Evolutionary conservation across 2,797 vertebrate species (phyloP), one percentile per base, ranked within the genome.

Genomic region (Brachymystax lenok): DNA sequence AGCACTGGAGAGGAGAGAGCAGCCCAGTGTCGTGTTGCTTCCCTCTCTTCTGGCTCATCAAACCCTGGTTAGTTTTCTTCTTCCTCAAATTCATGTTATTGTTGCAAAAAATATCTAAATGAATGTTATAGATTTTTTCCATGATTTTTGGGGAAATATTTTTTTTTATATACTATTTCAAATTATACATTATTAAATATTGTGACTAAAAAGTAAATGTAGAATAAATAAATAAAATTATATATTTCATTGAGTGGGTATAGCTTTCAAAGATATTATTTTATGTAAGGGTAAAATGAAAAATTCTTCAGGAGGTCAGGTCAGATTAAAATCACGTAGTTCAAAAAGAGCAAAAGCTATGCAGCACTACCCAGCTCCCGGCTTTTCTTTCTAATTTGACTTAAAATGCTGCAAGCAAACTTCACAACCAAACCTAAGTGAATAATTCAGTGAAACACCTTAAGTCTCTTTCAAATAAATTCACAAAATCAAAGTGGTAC

Each of bases 381-480:
- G 82, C 85, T 87, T 86, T 90, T 88, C 79, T 87, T 86, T 90
- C 87, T 88, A 88, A 88, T 90, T 90, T 92, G 84, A 82, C 82
- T 87, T 87, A 89, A 88, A 90, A 91, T 66, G 70, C 85, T 85
- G 83, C 80, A 0, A 86, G 87, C 79, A 70, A 84, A 86, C 14
- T 80, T 77, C 79, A 89, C 85, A 87, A 87, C 80, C 82, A 83
- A 73, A 85, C 82, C 82, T 85, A 86, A 86, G 88, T 81, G 82
- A 90, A 88, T 85, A 92, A 91, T 85, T 89, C 79, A 73, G 82
- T 75, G 77, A 92, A 93, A 92, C 91, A 92, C 90, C 89, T 90
- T 93, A 92, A 93, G 91, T 91, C 86, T 93, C 85, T 90, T 92
- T 92, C 86, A 94, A 91, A 94, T 89, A 90, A 90, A 92, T 91